Evolutionary conservation across 1,140 invertebrate genomes (phyloP).

Genomic region (Zeugodacus cucurbitae): DNA sequence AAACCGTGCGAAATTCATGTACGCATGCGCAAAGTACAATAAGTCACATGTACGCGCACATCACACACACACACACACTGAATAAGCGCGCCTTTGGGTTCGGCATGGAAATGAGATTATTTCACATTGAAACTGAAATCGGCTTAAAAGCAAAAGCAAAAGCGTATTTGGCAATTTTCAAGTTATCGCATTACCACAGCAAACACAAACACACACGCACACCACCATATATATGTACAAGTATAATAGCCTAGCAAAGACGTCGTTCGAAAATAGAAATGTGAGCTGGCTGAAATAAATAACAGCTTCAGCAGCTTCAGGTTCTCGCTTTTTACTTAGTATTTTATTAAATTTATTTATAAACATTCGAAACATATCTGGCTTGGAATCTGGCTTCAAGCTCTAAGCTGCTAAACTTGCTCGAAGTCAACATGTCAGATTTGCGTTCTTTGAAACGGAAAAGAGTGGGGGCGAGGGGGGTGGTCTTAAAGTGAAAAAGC

Average conservation of each 20-base stretch:
- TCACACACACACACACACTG: not conserved
- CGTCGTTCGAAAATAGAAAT: not conserved
- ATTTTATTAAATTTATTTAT: not conserved
- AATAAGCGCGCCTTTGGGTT: not conserved
- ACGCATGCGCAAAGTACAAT: conserved; percentile 12
- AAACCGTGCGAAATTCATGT: conserved; percentile 15
- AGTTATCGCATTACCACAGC: not conserved
- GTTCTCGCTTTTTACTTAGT: not conserved
- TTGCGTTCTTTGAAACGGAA: not conserved
- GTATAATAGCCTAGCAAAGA: not conserved
- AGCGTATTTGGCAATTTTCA: not conserved
- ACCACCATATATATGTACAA: not conserved
- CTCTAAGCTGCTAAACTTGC: not conserved
- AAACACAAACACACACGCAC: not conserved
- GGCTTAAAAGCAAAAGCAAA: conserved; percentile 28
- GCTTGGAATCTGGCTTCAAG: not conserved
- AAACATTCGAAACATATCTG: not conserved
- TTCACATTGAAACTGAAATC: conserved; percentile 13
- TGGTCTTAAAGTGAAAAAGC: not conserved
- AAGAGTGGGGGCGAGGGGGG: too few relatives aligned
- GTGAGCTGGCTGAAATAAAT: not conserved
- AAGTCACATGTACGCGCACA: not conserved
- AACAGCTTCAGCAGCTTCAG: not conserved
- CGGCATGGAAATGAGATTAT: not conserved
- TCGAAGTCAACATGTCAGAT: not conserved